Conservation (phyloP, 1,140 invertebrate genomes). For the Sitobion miscanthi region DNA sequence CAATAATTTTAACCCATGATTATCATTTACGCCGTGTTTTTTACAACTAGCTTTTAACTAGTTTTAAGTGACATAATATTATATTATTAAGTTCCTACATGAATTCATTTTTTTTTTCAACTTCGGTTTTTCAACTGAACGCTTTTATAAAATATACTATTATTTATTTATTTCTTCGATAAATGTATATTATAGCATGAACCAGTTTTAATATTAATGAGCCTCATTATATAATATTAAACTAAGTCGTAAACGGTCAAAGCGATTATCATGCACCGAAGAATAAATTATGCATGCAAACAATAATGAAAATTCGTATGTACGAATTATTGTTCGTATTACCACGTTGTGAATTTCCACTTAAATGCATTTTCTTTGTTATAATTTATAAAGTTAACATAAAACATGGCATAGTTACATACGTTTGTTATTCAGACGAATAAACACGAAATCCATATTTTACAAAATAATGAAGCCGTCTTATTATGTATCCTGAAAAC, state of each 20-base stretch:
- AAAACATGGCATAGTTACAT: background rate
- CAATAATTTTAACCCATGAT: background rate
- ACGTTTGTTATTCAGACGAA: constrained; percentile 1
- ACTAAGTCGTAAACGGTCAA: background rate
- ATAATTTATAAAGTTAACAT: constrained; percentile 9
- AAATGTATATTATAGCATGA: background rate
- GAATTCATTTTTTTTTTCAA: background rate
- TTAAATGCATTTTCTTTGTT: background rate
- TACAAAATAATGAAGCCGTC: background rate
- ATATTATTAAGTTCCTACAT: background rate
- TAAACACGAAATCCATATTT: background rate
- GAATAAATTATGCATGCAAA: background rate
- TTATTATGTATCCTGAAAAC: background rate
- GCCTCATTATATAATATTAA: background rate
- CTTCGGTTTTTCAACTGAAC: background rate
- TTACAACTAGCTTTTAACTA: no score
- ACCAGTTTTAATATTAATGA: background rate
- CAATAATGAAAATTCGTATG: background rate
- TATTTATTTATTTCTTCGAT: background rate
- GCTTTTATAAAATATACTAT: background rate
- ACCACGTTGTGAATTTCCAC: background rate
- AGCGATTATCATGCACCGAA: background rate
- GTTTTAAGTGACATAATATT: background rate
- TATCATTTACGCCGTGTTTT: background rate
- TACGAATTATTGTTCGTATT: background rate